Evolutionary conservation across 2,113 vertebrate species (phyloP).

Genomic region (Phalacrocorax carbo): DNA sequence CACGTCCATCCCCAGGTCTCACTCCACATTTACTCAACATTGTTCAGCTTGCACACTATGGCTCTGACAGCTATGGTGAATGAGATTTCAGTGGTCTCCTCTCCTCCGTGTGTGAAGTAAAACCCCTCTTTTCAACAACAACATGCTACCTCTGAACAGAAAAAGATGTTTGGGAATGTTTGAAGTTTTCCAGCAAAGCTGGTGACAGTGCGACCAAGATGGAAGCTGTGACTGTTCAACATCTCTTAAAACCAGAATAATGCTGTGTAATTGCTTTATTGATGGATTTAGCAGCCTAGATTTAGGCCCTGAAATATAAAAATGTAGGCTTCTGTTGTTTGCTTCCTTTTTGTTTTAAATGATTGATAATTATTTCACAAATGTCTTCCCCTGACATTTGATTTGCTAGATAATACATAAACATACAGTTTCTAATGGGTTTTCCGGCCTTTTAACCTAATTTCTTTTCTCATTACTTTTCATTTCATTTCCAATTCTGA

Average conservation of each 20-base stretch:
- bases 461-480: slow-evolving; percentile 58
- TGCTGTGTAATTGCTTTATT: not conserved
- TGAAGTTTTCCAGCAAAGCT: not conserved
- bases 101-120: accelerated
- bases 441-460: slow-evolving; percentile 52
- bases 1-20: not conserved
- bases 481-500: slow-evolving; percentile 35
- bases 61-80: not conserved
- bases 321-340: slow-evolving; percentile 4
- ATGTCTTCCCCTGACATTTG: slow-evolving; percentile 47
- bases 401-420: slow-evolving; percentile 53
- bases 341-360: slow-evolving; percentile 41
- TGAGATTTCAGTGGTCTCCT: not conserved
- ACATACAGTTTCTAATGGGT: slow-evolving; percentile 51
- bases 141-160: not conserved
- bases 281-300: not conserved
- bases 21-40: not conserved
- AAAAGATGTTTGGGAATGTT: not conserved
- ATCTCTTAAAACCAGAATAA: not conserved
- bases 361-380: slow-evolving; percentile 57
- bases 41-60: not conserved
- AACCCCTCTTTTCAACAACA: not conserved
- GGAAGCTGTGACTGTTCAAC: not conserved
- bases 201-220: not conserved
- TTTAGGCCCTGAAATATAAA: not conserved